phyloP scores from a whole-genome alignment of 2,113 vertebrate genomes.

The Sus scrofa region DNA sequence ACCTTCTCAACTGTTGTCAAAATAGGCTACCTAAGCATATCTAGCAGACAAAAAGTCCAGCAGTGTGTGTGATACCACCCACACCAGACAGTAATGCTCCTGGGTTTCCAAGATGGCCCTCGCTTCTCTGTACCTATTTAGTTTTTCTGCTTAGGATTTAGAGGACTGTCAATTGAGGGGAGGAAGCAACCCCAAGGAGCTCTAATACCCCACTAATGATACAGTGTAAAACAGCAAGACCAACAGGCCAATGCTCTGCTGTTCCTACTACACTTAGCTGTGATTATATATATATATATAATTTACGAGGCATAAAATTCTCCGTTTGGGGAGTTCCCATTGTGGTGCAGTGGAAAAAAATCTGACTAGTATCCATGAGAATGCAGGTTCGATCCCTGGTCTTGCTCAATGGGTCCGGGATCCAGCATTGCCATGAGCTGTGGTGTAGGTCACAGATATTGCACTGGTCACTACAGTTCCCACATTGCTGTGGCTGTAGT shows the following conservation, averaged over 20 bases:
- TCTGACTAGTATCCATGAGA: too few relatives aligned
- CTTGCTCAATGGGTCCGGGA: too few relatives aligned
- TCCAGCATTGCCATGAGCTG: too few relatives aligned
- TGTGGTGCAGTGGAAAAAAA: too few relatives aligned
- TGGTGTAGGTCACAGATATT: too few relatives aligned
- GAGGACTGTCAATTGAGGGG: not conserved
- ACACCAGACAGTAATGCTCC: not conserved
- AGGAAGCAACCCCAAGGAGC: not conserved
- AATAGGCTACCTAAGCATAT: slow-evolving; percentile 42
- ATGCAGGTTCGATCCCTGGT: too few relatives aligned
- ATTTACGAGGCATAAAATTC: not conserved
- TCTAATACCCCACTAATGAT: not conserved
- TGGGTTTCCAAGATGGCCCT: not conserved
- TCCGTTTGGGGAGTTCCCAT: too few relatives aligned
- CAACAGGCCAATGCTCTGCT: not conserved
- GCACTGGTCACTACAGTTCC: too few relatives aligned
- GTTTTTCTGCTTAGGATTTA: slow-evolving; percentile 33
- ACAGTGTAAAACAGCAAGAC: not conserved
- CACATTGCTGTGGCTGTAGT: too few relatives aligned
- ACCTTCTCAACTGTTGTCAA: slow-evolving; percentile 62
- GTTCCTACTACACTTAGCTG: not conserved
- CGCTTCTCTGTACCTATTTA: not conserved
- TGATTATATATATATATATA: not conserved
- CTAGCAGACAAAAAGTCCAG: slow-evolving; percentile 40
- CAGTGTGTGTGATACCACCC: not conserved